Base-by-base conservation (phyloP, 2,797 vertebrate genomes). In the Furcifer pardalis region DNA sequence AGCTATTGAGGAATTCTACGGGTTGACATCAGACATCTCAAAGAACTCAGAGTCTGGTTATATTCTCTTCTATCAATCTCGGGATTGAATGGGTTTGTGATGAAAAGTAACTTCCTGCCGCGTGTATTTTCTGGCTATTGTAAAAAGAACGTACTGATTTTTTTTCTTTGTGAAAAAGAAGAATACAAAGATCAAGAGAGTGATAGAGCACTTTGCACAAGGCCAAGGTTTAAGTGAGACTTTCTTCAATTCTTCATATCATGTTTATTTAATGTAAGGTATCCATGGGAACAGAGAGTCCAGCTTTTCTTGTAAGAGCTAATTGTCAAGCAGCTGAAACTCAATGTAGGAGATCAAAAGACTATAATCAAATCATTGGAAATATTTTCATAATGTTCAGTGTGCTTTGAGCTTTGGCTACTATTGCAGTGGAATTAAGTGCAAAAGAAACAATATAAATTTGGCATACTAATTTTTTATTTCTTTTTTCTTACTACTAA, bases 1-100 rank as follows among this genome's bases (percentile, higher is more conserved):
- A 95, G 96, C 97, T 93, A 97, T 97, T 93, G 97, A 97, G 95
- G 97, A 97, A 94, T 97, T 97, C 96, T 97, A 97, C 87, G 97
- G 97, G 94, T 96, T 97, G 93, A 97, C 97, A 25, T 97, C 97
- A 52, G 97, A 97, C 91, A 96, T 96, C 94, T 97, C 96, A 72
- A 97, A 97, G 94, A 97, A 97, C 95, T 97, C 97, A 62, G 96
- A 97, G 87, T 97, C 96, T 91, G 97, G 97, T 87, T 97, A 97
- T 95, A 97, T 97, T 90, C 96, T 97, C 92, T 97, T 97, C 94
- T 97, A 97, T 92, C 96, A 97, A 93, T 97, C 96, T 91, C 95
- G 96, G 68, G 97, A 97, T 90, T 97, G 95, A 97, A 87, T 42
- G 72, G 81, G 84, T 79, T 89, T 75, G 66, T 19, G 44, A 81